Percentiles rank a stretch among this genome's conserved stretches.
Conservation (phyloP, 1,140 invertebrate species). For the Heliothis subflexa region DNA sequence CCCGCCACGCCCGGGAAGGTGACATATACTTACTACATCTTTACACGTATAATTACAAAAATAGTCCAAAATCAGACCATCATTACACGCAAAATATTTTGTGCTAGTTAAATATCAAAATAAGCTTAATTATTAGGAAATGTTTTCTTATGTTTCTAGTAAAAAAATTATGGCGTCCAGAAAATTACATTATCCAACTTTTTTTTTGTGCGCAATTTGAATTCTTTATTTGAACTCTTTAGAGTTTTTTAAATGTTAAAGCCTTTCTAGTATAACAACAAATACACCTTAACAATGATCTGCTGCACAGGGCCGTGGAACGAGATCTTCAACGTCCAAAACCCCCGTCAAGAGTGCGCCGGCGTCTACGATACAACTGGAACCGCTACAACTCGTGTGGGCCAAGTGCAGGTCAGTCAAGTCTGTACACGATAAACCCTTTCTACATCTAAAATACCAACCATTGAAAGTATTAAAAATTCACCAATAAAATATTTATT, state of each 20-base stretch:
- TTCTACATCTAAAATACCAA: background rate
- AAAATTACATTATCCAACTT: too few species aligned
- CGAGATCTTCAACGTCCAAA: slow-evolving; percentile 73
- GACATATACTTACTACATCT: background rate
- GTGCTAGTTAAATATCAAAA: too few species aligned
- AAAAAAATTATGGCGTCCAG: too few species aligned
- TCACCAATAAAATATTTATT: background rate
- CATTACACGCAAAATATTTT: too few species aligned
- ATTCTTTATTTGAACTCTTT: too few species aligned
- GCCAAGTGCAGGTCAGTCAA: slow-evolving; percentile 92
- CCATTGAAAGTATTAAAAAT: background rate
- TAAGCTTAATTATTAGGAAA: too few species aligned
- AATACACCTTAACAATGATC: background rate
- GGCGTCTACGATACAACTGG: slow-evolving; percentile 80
- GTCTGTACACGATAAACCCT: slow-evolving; percentile 3
- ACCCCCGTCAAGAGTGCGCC: slow-evolving; percentile 71
- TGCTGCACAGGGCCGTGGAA: slow-evolving; percentile 70
- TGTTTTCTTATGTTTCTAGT: too few species aligned
- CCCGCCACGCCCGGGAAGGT: slow-evolving; percentile 66
- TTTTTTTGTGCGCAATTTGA: too few species aligned
- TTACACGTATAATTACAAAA: background rate
- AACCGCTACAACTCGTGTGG: slow-evolving; percentile 97
- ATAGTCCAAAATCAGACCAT: background rate
- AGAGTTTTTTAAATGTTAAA: too few species aligned
- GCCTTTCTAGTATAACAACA: background rate